These are phyloP conservation scores for Melanotaenia trifasciata DNA, from an alignment of 2,797 vertebrate species.

Conservation along the genomic window DNA sequence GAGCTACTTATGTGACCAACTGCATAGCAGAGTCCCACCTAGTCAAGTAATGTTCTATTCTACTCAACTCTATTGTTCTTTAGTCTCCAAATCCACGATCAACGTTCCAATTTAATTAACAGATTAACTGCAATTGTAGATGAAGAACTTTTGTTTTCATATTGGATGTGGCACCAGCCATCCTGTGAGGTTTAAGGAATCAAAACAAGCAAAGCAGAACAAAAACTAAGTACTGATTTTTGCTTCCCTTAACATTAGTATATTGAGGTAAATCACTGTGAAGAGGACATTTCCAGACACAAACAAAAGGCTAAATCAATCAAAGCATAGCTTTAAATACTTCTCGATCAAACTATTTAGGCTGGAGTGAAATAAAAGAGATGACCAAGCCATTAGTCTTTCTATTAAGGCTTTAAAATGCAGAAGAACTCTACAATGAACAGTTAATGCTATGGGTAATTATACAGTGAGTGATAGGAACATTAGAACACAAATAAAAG, in stretches of 20 bases:
- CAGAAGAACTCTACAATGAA: background rate
- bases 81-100: background rate
- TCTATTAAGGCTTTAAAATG: background rate
- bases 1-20: constrained; percentile 58
- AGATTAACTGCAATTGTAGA: constrained; percentile 2
- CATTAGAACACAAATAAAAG: background rate
- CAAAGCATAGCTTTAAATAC: background rate
- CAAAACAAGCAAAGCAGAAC: background rate
- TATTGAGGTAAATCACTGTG: background rate
- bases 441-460: background rate
- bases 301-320: background rate
- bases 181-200: no score
- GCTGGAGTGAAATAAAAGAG: background rate
- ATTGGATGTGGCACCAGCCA: no score
- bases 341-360: background rate
- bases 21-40: constrained; percentile 60
- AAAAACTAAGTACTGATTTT: background rate
- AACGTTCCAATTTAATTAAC: background rate
- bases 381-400: background rate
- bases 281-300: background rate
- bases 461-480: background rate
- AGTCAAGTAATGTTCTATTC: constrained; percentile 55
- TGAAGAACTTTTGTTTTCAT: background rate
- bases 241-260: background rate
- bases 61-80: background rate